Evolutionary conservation across 2,888 invertebrate genomes (phyloP).

Genomic region (Ormia ochracea): DNA sequence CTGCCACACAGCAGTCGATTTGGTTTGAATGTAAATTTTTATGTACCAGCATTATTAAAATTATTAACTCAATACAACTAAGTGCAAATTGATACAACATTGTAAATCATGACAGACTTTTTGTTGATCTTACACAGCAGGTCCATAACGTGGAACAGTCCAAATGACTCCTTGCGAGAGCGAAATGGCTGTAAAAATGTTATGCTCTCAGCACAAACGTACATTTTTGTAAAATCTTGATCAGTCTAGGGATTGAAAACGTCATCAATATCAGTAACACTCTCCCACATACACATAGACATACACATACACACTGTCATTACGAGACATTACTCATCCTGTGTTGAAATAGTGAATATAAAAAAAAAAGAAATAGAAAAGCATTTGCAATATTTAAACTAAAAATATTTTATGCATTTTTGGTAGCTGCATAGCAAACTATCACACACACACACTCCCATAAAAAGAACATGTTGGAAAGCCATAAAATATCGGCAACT

Average conservation of each 20-base stretch:
- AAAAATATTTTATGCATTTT: conserved; percentile 39
- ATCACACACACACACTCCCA: neutral
- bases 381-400: conserved; percentile 21
- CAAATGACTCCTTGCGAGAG: too few relatives aligned
- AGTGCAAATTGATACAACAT: neutral
- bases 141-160: neutral
- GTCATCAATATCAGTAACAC: neutral
- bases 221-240: too few relatives aligned
- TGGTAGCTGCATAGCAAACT: neutral
- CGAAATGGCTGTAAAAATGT: too few relatives aligned
- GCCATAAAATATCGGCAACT: conserved; percentile 48
- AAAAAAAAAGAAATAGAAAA: conserved; percentile 31
- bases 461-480: conserved; percentile 30
- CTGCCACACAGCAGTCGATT: neutral
- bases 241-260: too few relatives aligned
- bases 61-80: conserved; percentile 51
- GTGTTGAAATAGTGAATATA: neutral
- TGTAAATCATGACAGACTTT: neutral
- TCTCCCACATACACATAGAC: too few relatives aligned
- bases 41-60: conserved; percentile 42
- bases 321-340: conserved; percentile 31
- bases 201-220: too few relatives aligned
- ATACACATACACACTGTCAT: neutral
- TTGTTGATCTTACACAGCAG: neutral
- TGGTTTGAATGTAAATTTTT: conserved; percentile 26